Conservation (phyloP, 92 coral and sea anemone species). For the Phymanthus crucifer region DNA sequence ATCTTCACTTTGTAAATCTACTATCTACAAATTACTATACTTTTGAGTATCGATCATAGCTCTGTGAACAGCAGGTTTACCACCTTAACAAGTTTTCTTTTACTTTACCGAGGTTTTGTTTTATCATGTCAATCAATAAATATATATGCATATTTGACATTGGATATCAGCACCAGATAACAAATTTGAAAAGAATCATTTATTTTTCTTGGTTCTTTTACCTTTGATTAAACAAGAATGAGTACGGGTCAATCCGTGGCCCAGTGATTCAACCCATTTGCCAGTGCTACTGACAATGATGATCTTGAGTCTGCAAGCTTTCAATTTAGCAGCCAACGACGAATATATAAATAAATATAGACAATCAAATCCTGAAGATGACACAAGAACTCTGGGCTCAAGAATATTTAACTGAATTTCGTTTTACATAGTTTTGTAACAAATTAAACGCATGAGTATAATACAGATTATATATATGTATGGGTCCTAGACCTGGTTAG, state of each 20-base stretch:
- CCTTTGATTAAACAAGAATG: background rate
- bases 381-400: background rate
- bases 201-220: background rate
- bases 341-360: background rate
- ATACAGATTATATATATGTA: background rate
- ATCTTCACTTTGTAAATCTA: background rate
- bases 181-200: background rate
- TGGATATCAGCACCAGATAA: background rate
- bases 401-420: background rate
- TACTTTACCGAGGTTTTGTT: background rate
- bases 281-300: background rate
- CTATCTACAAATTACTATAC: background rate
- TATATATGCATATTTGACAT: background rate
- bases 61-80: background rate
- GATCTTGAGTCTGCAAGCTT: constrained; percentile 1
- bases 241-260: background rate
- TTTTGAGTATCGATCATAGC: background rate
- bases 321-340: background rate
- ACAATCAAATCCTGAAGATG: background rate
- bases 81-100: background rate
- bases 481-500: background rate
- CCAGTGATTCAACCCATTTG: background rate
- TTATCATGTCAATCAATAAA: background rate
- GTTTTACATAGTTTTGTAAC: background rate
- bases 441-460: background rate